Base-by-base conservation (phyloP, 35 echinoderm and acorn worm species). In the Chiridota heheva region DNA sequence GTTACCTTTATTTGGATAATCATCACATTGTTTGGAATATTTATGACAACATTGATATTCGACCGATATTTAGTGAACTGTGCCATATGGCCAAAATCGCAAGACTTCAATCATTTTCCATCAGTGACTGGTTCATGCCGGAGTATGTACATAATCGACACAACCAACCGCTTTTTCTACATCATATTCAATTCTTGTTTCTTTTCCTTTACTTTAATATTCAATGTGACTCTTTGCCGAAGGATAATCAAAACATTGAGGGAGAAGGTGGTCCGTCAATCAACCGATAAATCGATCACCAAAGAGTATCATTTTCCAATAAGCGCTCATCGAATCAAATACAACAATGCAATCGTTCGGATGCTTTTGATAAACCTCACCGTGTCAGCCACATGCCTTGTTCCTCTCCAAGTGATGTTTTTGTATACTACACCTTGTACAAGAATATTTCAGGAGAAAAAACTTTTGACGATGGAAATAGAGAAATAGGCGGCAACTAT, bases 1-100 rank as follows among this genome's bases (percentile, higher is more conserved):
- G 69, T 73, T n/a, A 34, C 74, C 8, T 44, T 46, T 2, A 67
- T 69, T 49, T 89, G 86, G 86, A 24, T 89, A 8, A 37, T 43
- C 13, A 69, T 66, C 22, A 35, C 67, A 0, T 0, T 51, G 32
- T n/a, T 72, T 42, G 86, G 76, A 0, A 35, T 7, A 0, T 27
- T 2, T 4, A 37, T 42, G 6, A 22, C 65, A 13, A 56, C 76
- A 2, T 41, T 34, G 40, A 63, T 63, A 28, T 40, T 17, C 13
- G 20, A 34, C n/a, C n/a, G n/a, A n/a, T n/a, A n/a, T n/a, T n/a
- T n/a, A n/a, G n/a, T n/a, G n/a, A n/a, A n/a, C n/a, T n/a, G n/a
- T n/a, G n/a, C n/a, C n/a, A n/a, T n/a, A n/a, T n/a, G n/a, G n/a
- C n/a, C n/a, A n/a, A n/a, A n/a, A n/a, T n/a, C n/a, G n/a, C n/a